A percentile compares a stretch with the other conserved stretches of the same genome.
Conservation (phyloP, 2,888 invertebrate genomes). For the Stenolophus ochropezus region DNA sequence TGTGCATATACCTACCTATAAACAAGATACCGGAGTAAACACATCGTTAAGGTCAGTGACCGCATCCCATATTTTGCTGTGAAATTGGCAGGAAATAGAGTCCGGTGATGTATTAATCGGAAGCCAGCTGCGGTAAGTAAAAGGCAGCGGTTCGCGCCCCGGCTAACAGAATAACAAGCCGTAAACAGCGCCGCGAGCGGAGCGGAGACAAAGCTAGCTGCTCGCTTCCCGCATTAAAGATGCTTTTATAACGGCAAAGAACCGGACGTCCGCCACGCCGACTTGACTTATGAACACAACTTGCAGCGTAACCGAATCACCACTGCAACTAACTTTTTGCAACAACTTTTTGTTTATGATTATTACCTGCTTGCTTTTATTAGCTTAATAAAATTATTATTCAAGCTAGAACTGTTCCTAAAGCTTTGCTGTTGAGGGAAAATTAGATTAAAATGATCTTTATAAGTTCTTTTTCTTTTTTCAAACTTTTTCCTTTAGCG, state of each 20-base stretch:
- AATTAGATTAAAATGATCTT: not conserved
- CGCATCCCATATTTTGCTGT: too few relatives aligned
- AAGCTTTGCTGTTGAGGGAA: not conserved
- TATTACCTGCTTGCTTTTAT: conserved; percentile 3
- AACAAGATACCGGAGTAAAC: too few relatives aligned
- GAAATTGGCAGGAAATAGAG: not conserved
- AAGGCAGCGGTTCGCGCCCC: not conserved
- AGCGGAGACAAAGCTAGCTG: conserved; percentile 22
- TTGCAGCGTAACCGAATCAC: conserved; percentile 41
- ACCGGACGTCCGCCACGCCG: conserved; percentile 36
- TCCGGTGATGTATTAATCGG: not conserved
- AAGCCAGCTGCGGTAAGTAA: conserved; percentile 25
- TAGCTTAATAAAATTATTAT: not conserved
- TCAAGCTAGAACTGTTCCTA: not conserved
- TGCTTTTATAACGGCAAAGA: conserved; percentile 49
- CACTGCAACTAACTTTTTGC: not conserved
- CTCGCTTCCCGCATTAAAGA: conserved; percentile 40
- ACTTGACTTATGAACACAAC: conserved; percentile 38
- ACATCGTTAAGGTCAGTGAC: too few relatives aligned
- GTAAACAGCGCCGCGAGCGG: conserved; percentile 5
- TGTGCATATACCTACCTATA: too few relatives aligned
- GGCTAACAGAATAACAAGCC: conserved; percentile 23
- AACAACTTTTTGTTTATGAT: conserved; percentile 19
- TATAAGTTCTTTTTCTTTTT: not conserved
- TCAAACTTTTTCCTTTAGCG: too few relatives aligned